Base-by-base conservation (phyloP, 2,113 vertebrate species). In the Peromyscus polionotus region DNA sequence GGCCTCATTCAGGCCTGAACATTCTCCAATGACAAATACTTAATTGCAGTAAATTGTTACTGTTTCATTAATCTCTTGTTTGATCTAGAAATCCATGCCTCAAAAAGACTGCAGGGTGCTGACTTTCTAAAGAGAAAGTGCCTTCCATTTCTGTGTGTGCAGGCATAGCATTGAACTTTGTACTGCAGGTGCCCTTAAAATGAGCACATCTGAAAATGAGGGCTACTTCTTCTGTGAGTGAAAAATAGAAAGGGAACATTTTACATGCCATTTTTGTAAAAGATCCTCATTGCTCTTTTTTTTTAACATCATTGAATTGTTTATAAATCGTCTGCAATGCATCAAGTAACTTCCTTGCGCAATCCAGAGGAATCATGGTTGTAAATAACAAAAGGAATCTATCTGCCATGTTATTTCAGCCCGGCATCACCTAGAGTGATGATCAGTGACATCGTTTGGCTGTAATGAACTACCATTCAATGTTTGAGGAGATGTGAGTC, bases 261-360 rank as follows among this genome's bases (percentile, higher is more conserved):
- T 93, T 42, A 96, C 91, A 91, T 94, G 61, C 26, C 75, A 20
- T 83, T 88, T 96, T 94, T 95, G 79, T 73, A 76, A 96, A 97
- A 91, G 36, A 13, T 93, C 17, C 54, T 89, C 91, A 95, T 96
- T 90, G 36, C 57, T 95, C 59, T 93, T 93, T 83, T 93, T 93
- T 83, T 94, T 91, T 92, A 95, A 77, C 85, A 67, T 81, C 88
- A 77, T 16, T 76, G 81, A 91, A 91, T 91, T 75, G 42, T 83
- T 96, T 79, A 91, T 72, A 88, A 97, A 92, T 57, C 31, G 39
- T 72, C 59, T 73, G 20, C 65, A 26, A 57, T 77, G 70, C 8
- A 3, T 61, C 93, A 26, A 54, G 79, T 26, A 76, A 59, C 63
- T 95, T 95, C 70, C 85, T 85, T 90, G 67, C 81, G 24, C 59